Evolutionary conservation across 2,888 invertebrate genomes (phyloP), one percentile per base, ranked within the genome.

Genomic region (Drosophila tanythrix): DNA sequence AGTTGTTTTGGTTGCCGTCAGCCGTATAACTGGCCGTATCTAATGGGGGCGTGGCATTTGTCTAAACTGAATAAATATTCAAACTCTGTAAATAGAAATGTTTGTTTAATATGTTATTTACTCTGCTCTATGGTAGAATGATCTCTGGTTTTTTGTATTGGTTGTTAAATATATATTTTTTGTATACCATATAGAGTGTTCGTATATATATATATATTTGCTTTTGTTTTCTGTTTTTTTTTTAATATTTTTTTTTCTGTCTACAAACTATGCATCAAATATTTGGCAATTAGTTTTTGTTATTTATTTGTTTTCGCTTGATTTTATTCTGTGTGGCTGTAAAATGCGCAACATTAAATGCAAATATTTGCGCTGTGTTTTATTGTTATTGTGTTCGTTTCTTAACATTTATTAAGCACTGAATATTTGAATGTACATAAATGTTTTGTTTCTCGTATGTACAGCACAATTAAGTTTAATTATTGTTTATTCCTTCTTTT

Each of bases 281-380:
- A 89, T 88, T 88, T 88, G 88, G 88, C 88, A 87, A 88, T 85
- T 85, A 81, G 76, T 82, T 87, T 74, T 85, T 78, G 67, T 68
- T 70, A 64, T 72, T 80, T 65, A 57, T 21, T 38, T 40, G n/a
- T 40, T 40, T 13, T 56, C 13, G 27, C 15, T 55, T 63, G 63
- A 68, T 77, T 55, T 68, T 75, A 67, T 76, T 62, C 15, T 56
- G 21, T 73, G 61, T 72, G 68, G 70, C 66, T 69, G 71, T 70
- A 70, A 76, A 79, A 79, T 75, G 72, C 74, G 68, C 73, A 74
- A 84, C 87, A 84, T 83, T 73, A 85, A 88, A 82, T 83, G 81
- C 75, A 80, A 85, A 83, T 75, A 81, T 88, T 74, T 77, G 71
- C 76, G 61, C 76, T 68, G 53, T 62, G 43, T 57, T 55, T 61